A percentile compares a stretch with the other conserved stretches of the same genome.
Conservation (phyloP, 2,888 invertebrate genomes). For the Eupithecia exiguata region DNA sequence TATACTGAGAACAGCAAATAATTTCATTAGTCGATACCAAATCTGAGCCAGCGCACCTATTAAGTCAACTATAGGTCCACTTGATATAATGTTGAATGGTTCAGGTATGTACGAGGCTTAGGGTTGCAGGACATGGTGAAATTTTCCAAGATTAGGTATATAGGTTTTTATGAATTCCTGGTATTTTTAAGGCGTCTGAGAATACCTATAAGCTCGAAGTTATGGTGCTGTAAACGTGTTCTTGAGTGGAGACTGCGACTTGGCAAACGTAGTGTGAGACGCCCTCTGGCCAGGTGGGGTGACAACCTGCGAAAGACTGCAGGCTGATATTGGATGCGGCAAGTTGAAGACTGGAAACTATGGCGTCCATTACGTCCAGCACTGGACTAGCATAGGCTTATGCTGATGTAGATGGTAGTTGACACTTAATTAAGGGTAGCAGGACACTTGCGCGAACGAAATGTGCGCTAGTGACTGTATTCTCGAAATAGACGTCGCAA, state of each 20-base stretch:
- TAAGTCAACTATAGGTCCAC: neutral
- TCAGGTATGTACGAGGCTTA: neutral
- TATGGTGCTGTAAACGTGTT: neutral
- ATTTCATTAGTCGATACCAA: conserved; percentile 72
- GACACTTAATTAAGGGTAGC: neutral
- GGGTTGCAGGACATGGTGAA: neutral
- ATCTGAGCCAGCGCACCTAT: conserved; percentile 39
- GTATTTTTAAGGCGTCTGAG: neutral
- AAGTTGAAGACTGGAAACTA: neutral
- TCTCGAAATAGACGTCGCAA: too few relatives aligned
- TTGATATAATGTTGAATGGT: too few relatives aligned
- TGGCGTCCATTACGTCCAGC: neutral
- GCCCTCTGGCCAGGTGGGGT: neutral
- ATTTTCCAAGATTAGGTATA: neutral
- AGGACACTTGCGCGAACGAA: neutral
- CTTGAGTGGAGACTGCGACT: neutral
- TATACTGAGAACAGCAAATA: conserved; percentile 62
- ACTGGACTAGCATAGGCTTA: too few relatives aligned
- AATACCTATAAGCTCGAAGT: neutral
- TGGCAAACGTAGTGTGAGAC: neutral
- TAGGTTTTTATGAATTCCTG: neutral
- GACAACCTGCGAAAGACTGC: neutral
- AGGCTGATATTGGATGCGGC: neutral
- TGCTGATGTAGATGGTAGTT: neutral
- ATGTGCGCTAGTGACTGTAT: too few relatives aligned